Base-by-base conservation (phyloP, 1,140 invertebrate genomes). In the Drosophila nebulosa region DNA sequence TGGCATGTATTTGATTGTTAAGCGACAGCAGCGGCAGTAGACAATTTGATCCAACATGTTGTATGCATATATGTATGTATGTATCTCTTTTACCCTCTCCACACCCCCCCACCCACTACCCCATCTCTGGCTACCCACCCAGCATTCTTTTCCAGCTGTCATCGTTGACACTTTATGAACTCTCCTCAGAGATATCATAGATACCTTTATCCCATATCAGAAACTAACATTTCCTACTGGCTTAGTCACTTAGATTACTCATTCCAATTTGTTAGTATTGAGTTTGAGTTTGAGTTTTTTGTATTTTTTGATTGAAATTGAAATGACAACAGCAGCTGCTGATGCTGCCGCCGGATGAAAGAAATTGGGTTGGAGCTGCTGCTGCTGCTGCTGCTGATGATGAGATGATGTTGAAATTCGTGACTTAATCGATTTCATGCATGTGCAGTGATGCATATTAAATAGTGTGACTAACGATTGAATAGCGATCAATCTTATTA, bases 1-100 rank as follows among this genome's bases (percentile, higher is more conserved):
- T 86, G 81, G 81, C 81, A 69, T 85, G 81, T 81, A 86, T 78
- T 85, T 85, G 81, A 78, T 85, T 78, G 68, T 77, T 76, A 60
- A 42, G 36, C 57, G 32, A 53, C 27, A 30, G n/a, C 56, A 30
- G 27, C 9, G 21, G 27, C 35, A 21, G 16, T 57, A 42, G 39
- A 42, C 30, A 35, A 58, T 30, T 32, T 21, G 35, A 35, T 58
- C 36, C 18, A 35, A 10, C 32, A 22, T 56, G 42, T 65, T 65
- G 55, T 52, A 36, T 14, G 16, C 66, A 58, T 61, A n/a, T n/a
- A n/a, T n/a, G n/a, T n/a, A n/a, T n/a, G n/a, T n/a, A 39, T 21
- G 16, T 39, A 42, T 16, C 39, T 7, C 14, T 9, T 42, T 7
- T 16, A 6, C 4, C 3, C 14, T 5, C 36, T 1, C 5, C 16